Evolutionary conservation across 2,113 vertebrate species (phyloP).

Genomic region (Eublepharis macularius): DNA sequence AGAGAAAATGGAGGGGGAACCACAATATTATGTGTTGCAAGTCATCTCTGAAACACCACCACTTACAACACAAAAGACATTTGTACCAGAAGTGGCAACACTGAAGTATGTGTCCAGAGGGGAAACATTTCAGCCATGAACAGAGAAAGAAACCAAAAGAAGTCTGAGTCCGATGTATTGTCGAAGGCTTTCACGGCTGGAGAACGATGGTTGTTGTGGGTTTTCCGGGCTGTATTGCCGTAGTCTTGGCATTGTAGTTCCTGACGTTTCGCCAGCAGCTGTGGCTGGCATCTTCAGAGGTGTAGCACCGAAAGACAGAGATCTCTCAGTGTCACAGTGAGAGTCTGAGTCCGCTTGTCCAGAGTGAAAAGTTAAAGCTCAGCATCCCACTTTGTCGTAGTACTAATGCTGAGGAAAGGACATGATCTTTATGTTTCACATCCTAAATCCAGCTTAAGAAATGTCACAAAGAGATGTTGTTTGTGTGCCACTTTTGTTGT

Average conservation of each 20-base stretch:
- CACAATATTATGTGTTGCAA: not conserved
- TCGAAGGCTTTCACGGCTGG: too few relatives aligned
- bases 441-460: too few relatives aligned
- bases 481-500: not conserved
- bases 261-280: too few relatives aligned
- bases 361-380: rapidly evolving
- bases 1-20: not conserved
- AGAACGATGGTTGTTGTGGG: too few relatives aligned
- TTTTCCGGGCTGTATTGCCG: too few relatives aligned
- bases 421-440: not conserved
- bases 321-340: too few relatives aligned
- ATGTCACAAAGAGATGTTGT: not conserved
- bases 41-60: not conserved
- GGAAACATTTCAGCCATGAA: not conserved
- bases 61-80: not conserved
- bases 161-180: too few relatives aligned
- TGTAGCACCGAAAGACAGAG: too few relatives aligned
- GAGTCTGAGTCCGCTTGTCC: not conserved
- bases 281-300: too few relatives aligned
- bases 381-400: not conserved
- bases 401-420: not conserved
- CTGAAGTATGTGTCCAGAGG: not conserved
- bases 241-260: too few relatives aligned
- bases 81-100: not conserved
- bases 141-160: not conserved